Conservation (phyloP, 2,888 invertebrate genomes). For the Amphimallon solstitiale region DNA sequence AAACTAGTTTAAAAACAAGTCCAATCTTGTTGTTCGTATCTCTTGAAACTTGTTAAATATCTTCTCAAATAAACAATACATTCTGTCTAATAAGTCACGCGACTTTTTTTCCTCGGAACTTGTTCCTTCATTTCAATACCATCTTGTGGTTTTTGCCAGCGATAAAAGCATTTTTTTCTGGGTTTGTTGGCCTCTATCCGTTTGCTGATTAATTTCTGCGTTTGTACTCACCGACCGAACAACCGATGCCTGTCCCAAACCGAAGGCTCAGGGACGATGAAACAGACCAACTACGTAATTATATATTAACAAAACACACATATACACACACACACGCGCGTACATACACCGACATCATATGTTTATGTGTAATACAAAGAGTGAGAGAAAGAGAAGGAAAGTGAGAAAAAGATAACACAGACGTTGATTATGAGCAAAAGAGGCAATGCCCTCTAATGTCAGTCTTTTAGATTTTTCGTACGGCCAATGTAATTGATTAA, state of each 20-base stretch:
- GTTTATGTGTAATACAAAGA: conserved; percentile 3
- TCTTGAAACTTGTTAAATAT: neutral
- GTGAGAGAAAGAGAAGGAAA: conserved; percentile 10
- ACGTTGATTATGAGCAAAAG: conserved; percentile 24
- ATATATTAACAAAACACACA: conserved; percentile 28
- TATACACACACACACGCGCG: conserved; percentile 1
- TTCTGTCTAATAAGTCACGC: conserved; percentile 24
- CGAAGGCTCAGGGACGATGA: conserved; percentile 4
- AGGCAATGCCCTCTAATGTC: conserved; percentile 29
- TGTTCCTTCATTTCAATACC: conserved; percentile 32
- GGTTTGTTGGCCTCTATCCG: conserved; percentile 32
- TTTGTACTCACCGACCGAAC: conserved; percentile 32
- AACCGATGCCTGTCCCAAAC: conserved; percentile 8
- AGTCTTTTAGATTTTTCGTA: conserved; percentile 20
- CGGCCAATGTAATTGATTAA: conserved; percentile 30
- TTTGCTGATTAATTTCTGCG: conserved; percentile 28
- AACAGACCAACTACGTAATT: conserved; percentile 29
- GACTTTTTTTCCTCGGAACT: conserved; percentile 21
- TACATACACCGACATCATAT: neutral
- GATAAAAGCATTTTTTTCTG: conserved; percentile 31
- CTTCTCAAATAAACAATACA: conserved; percentile 12
- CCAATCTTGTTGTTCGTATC: neutral
- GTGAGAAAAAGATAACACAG: neutral
- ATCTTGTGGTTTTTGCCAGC: conserved; percentile 23
- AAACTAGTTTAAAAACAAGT: no score